Evolutionary conservation across 2,888 invertebrate genomes (phyloP).

Genomic region (Raillietiella orientalis): DNA sequence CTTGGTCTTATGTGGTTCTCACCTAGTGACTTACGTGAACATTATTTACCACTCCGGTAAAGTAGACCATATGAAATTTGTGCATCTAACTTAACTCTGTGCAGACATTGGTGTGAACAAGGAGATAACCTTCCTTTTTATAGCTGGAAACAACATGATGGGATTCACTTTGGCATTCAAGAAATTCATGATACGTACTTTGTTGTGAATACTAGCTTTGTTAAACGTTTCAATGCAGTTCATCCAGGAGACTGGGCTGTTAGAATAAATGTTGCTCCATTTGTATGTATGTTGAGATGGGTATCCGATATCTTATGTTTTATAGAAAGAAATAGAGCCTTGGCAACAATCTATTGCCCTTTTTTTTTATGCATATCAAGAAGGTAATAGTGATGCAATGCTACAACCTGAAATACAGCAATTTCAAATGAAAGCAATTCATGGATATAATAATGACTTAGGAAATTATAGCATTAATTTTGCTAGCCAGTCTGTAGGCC

Average conservation of each 20-base stretch:
- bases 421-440: constrained; percentile 18
- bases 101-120: constrained; percentile 72
- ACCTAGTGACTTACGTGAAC: constrained; percentile 25
- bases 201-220: constrained; percentile 45
- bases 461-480: constrained; percentile 35
- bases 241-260: constrained; percentile 84
- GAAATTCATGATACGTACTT: constrained; percentile 48
- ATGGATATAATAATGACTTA: constrained; percentile 40
- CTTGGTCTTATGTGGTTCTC: constrained; percentile 94
- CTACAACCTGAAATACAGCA: constrained; percentile 7
- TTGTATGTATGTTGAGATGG: constrained; percentile 13
- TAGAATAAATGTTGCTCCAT: constrained; percentile 27
- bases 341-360: no score
- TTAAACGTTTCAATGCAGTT: constrained; percentile 43
- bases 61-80: no score
- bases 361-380: no score
- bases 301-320: no score
- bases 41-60: constrained; percentile 38
- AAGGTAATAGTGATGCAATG: not conserved
- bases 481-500: constrained; percentile 8
- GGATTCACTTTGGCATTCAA: constrained; percentile 63
- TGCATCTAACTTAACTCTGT: not conserved
- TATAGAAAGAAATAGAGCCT: no score
- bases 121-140: constrained; percentile 42
- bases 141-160: constrained; percentile 82